phyloP scores from a whole-genome alignment of 2,113 vertebrate genomes.

The Aptenodytes forsteri region DNA sequence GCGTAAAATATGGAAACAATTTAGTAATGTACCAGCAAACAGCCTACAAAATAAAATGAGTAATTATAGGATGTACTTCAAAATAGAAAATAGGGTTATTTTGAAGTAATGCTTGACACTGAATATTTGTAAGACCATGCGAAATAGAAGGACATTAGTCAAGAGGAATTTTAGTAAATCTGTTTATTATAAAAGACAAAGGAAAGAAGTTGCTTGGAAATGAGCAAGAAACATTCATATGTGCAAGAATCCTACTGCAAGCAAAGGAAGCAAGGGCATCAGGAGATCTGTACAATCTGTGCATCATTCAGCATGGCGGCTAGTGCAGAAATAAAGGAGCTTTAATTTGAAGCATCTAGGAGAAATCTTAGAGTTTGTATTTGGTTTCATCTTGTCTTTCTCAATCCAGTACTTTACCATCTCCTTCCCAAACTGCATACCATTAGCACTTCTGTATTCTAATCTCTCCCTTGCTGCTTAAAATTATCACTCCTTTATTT shows the following conservation, averaged over 20 bases:
- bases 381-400: slow-evolving; percentile 40
- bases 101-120: slow-evolving; percentile 34
- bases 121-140: not conserved
- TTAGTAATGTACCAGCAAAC: slow-evolving; percentile 7
- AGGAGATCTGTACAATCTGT: not conserved
- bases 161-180: not conserved
- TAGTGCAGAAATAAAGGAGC: slow-evolving; percentile 29
- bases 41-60: slow-evolving; percentile 11
- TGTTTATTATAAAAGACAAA: slow-evolving; percentile 54
- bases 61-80: slow-evolving; percentile 14
- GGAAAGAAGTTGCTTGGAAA: slow-evolving; percentile 43
- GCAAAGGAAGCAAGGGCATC: not conserved
- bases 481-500: slow-evolving; percentile 77
- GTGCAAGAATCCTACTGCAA: not conserved
- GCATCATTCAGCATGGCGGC: slow-evolving; percentile 7
- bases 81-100: slow-evolving; percentile 25
- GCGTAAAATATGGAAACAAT: slow-evolving; percentile 15
- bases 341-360: slow-evolving; percentile 43
- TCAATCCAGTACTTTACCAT: slow-evolving; percentile 37
- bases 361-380: slow-evolving; percentile 47
- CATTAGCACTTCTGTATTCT: slow-evolving; percentile 72
- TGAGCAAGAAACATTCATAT: not conserved
- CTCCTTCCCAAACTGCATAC: slow-evolving; percentile 63
- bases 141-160: slow-evolving; percentile 18
- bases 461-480: slow-evolving; percentile 73